A percentile compares a stretch with the other conserved stretches of the same genome.
These are phyloP conservation scores for Philotrypesis tridentata DNA, from an alignment of 1,140 invertebrate genomes.

Conservation along the genomic window DNA sequence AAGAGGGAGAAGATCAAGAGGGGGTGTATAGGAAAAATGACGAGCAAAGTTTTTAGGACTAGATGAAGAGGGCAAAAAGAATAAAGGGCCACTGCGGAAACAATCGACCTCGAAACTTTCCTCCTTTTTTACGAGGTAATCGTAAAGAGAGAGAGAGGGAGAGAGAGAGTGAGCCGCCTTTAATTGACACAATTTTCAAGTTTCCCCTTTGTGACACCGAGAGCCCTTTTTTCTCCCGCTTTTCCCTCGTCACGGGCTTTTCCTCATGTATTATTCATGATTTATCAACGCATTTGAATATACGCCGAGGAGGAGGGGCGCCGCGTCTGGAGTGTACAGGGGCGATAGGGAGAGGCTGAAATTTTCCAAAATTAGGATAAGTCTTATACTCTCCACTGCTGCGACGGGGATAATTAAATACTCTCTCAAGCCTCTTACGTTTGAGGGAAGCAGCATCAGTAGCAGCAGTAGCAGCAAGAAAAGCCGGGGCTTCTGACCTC, in stretches of 20 bases:
- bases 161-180: too few relatives aligned
- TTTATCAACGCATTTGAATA: background rate
- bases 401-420: too few relatives aligned
- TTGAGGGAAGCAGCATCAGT: too few relatives aligned
- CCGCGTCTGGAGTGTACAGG: too few relatives aligned
- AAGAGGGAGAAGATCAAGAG: too few relatives aligned
- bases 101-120: constrained; percentile 11
- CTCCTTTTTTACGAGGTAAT: constrained; percentile 1
- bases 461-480: background rate
- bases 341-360: too few relatives aligned
- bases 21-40: background rate
- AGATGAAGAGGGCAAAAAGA: background rate
- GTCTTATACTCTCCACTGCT: too few relatives aligned
- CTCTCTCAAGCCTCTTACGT: background rate
- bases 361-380: too few relatives aligned
- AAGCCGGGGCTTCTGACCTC: background rate
- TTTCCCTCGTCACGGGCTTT: background rate
- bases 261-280: background rate
- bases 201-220: background rate
- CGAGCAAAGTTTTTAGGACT: background rate
- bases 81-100: background rate
- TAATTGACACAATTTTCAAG: constrained; percentile 9
- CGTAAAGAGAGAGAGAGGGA: too few relatives aligned
- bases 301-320: background rate
- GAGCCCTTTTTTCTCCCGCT: background rate